Conservation (phyloP, 2,888 invertebrate species). For the Tipula confusa region DNA sequence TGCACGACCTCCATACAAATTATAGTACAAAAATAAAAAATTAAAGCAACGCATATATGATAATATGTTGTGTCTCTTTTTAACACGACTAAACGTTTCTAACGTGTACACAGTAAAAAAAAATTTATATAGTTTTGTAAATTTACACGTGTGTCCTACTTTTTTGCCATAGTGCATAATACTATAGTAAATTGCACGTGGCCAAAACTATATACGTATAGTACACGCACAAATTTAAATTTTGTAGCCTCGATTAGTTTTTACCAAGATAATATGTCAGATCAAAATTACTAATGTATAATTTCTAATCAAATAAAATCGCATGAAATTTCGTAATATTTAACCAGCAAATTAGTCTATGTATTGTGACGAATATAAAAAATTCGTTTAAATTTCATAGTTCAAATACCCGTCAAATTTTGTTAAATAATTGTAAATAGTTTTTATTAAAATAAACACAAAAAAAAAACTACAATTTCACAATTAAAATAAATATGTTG, state of each 20-base stretch:
- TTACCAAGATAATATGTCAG: neutral
- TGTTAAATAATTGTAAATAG: conserved; percentile 3
- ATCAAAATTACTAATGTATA: neutral
- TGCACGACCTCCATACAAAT: conserved; percentile 25
- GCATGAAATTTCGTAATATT: conserved; percentile 3
- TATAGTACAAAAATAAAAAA: neutral
- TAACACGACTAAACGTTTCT: neutral
- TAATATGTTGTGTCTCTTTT: neutral
- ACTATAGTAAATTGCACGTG: neutral
- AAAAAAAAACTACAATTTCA: neutral
- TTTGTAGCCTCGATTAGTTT: neutral
- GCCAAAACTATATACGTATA: neutral
- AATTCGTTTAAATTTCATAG: neutral
- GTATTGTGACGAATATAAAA: neutral
- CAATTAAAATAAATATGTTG: neutral
- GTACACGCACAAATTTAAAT: neutral
- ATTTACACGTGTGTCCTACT: neutral
- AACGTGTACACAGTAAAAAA: neutral
- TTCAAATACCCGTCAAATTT: conserved; percentile 25
- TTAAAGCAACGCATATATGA: neutral
- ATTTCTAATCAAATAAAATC: conserved; percentile 15
- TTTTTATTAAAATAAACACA: neutral
- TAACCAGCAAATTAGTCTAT: neutral
- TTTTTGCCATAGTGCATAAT: neutral
- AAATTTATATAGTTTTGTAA: neutral